Conservation (phyloP, 2,888 invertebrate genomes). For the Acanthosepion lycidas region DNA sequence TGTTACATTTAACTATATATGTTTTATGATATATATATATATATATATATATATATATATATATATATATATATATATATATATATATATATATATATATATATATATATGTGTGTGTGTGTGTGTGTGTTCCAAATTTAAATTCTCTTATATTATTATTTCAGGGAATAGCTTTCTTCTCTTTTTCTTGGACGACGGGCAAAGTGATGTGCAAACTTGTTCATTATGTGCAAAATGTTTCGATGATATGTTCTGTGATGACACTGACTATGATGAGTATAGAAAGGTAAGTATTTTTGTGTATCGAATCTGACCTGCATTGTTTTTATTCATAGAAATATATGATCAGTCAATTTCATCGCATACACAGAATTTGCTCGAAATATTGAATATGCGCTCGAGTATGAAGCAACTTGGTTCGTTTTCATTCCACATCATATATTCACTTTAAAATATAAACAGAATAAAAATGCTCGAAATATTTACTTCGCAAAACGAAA, state of each 20-base stretch:
- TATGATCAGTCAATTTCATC: background rate
- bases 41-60: too few species aligned
- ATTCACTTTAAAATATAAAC: background rate
- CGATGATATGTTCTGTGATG: constrained; percentile 83
- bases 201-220: constrained; percentile 81
- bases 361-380: background rate
- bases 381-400: background rate
- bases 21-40: too few species aligned
- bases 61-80: too few species aligned
- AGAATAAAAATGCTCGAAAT: background rate
- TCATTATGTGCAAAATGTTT: constrained; percentile 83
- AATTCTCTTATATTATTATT: constrained; percentile 52
- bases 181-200: constrained; percentile 83
- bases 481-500: background rate
- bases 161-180: constrained; percentile 81
- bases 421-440: background rate
- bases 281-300: constrained; percentile 79
- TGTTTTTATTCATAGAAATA: too few species aligned
- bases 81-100: too few species aligned
- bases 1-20: too few species aligned
- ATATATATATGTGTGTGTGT: too few species aligned
- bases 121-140: too few species aligned
- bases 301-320: background rate
- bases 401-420: background rate
- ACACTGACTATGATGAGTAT: constrained; percentile 84